These are phyloP conservation scores for Burhinus bistriatus DNA, from an alignment of 2,113 vertebrate genomes.

Conservation along the genomic window DNA sequence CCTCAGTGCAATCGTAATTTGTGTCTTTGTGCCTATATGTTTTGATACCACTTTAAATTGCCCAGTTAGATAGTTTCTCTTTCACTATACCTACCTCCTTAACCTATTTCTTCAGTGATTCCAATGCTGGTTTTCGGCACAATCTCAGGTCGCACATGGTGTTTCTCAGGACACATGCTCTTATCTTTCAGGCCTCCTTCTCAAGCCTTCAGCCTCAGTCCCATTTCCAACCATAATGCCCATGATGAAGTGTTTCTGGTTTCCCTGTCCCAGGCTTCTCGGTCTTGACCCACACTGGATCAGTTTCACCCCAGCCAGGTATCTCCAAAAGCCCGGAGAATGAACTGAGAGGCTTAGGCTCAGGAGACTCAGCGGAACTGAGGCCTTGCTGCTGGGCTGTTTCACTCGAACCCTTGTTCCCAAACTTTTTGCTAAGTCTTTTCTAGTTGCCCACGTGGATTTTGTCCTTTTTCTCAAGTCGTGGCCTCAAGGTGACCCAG, in stretches of 20 bases:
- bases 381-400: not conserved
- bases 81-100: not conserved
- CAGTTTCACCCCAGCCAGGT: not conserved
- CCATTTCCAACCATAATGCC: not conserved
- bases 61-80: not conserved
- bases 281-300: not conserved
- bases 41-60: not conserved
- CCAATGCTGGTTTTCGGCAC: not conserved
- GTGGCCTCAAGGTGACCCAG: not conserved
- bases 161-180: not conserved
- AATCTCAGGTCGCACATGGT: not conserved
- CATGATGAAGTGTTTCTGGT: not conserved
- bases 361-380: rapidly evolving
- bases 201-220: not conserved
- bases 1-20: not conserved
- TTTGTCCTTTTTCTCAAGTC: not conserved
- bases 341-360: not conserved
- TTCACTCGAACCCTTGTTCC: not conserved
- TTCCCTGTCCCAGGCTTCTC: not conserved
- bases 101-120: not conserved
- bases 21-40: not conserved
- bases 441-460: not conserved
- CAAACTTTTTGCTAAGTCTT: not conserved
- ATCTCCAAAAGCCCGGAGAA: not conserved
- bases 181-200: not conserved